Evolutionary conservation across 2,888 invertebrate genomes (phyloP), one percentile per base, ranked within the genome.

Genomic region (Netelia fuscicornis): DNA sequence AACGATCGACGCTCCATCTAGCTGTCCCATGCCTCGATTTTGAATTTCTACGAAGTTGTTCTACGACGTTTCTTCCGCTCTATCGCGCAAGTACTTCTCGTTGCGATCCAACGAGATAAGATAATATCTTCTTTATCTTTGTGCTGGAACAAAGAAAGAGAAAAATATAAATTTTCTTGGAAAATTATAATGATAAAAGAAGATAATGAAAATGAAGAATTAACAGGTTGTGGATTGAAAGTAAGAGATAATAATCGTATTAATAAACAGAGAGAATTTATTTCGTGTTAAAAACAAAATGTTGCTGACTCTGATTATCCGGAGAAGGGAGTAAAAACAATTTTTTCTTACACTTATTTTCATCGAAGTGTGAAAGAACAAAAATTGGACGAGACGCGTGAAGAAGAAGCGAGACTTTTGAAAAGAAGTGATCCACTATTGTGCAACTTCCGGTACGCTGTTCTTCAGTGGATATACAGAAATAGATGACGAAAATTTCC

Each of bases 61-160:
- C 10, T 20, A 72, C 72, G 60, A 48, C 23, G 20, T 20, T 25
- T 62, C 25, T 25, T 2, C 10, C 60, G 25, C 64, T 10, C 52
- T 25, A 30, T 30, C 13, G 30, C 78, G 13, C 67, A 60, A 78
- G 67, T 25, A 78, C 30, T 30, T 30, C 0, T 30, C 78, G 54
- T 44, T 67, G 60, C 65, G 56, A 17, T 25, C 54, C 58, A 42
- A 30, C 67, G 52, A 77, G 83, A 83, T 83, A 83, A 78, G 74
- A 48, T 48, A 48, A 42, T 83, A 74, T 79, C 54, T 17, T 44
- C 54, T 64, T 67, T 42, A 83, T 83, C 78, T 74, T 9, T 17
- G 17, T 17, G 17, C 37, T 58, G 2, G n/a, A 48, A 65, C n/a
- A 52, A 64, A 76, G 23, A 67, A 72, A 30, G 6, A 56, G 8